Evolutionary conservation across 2,797 vertebrate genomes (phyloP), one percentile per base, ranked within the genome.

Genomic region (Cyprinella venusta): DNA sequence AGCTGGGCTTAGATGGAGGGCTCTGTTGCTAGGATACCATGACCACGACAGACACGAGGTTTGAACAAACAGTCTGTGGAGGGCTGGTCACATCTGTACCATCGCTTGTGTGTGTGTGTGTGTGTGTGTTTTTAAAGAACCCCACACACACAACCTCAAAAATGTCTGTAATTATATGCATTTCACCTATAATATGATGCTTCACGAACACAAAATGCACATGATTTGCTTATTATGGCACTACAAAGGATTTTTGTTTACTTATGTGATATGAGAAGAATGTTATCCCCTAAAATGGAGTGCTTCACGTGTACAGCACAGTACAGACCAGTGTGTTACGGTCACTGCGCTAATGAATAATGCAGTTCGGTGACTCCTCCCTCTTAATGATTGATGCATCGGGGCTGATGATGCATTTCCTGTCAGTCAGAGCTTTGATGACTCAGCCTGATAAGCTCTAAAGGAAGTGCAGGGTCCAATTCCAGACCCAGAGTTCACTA

Each of bases 21-120:
- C 83, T 72, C 71, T 88, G 87, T 88, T 88, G 87, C 87, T 88
- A 88, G 85, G 87, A 80, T 77, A 88, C 85, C 71, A 65, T 80
- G 30, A 77, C 83, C 76, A 75, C 71, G 71, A 84, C 82, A 84
- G 85, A 84, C 82, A 86, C 70, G 18, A 74, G 67, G 69, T 70
- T 82, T 79, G 38, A 69, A 63, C 80, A 86, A 84, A 86, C 79
- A 78, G 82, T 79, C 82, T 74, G 69, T 36, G 59, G 69, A 82
- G 82, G 64, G 79, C 69, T 74, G 67, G 61, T 33, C 69, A 50
- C 50, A 74, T 56, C 59, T 79, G 33, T 69, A 54, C 18, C 30
- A 71, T 18, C 48, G 48, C 45, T 70, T 56, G 67, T 63, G 42
- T 45, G 61, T 65, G 45, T 30, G 74, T 42, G 42, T n/a, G n/a